phyloP scores from a whole-genome alignment of 2,888 invertebrate genomes.

The Alentia gelatinosa region DNA sequence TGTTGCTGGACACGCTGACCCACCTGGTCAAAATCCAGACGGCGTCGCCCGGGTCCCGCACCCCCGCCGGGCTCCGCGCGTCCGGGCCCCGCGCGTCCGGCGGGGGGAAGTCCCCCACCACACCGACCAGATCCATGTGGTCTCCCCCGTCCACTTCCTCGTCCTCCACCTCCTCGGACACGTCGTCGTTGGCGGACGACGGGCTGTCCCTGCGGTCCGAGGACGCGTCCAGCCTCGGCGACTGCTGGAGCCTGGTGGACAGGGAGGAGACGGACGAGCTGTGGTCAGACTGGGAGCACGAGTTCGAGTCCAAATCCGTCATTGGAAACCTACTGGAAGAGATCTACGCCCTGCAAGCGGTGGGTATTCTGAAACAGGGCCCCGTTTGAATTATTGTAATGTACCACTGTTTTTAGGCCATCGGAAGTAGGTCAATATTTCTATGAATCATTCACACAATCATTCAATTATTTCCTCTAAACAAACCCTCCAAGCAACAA shows the following conservation, averaged over 20 bases:
- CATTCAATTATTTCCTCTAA: no score
- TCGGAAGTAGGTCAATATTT: no score
- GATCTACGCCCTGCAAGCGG: constrained; percentile 18
- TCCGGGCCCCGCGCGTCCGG: neutral
- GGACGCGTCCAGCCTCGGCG: constrained; percentile 7
- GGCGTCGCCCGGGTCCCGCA: neutral
- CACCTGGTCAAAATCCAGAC: constrained; percentile 21
- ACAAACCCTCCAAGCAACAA: no score
- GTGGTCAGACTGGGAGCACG: constrained; percentile 22
- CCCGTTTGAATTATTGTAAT: no score
- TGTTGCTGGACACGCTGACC: constrained; percentile 25
- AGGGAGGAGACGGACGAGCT: neutral
- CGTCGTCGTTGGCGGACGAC: neutral
- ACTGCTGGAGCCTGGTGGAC: constrained; percentile 6
- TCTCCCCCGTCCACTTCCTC: neutral
- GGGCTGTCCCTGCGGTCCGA: neutral
- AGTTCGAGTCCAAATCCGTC: constrained; percentile 5
- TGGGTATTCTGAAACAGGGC: no score
- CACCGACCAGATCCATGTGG: neutral
- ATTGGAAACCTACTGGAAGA: constrained; percentile 33
- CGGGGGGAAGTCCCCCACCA: neutral
- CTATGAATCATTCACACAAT: no score
- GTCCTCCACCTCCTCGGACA: no score
- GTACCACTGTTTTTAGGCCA: no score
- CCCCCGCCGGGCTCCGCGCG: neutral